These are phyloP conservation scores for Naso thynnoides DNA, from an alignment of 2,797 vertebrate species.

Conservation along the genomic window DNA sequence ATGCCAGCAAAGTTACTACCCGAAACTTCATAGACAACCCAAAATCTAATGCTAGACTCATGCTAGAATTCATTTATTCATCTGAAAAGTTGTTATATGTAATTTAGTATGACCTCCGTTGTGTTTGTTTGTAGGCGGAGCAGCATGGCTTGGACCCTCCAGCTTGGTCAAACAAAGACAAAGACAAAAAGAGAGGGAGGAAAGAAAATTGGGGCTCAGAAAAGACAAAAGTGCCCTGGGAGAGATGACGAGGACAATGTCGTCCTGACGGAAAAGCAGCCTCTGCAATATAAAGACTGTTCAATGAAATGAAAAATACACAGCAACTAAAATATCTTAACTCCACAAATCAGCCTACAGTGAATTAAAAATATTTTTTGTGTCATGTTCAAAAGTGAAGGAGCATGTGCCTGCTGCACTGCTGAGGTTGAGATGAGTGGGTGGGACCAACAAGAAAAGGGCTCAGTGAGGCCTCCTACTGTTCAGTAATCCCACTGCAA, in stretches of 20 bases:
- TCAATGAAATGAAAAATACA: neutral
- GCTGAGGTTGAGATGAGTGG: constrained; percentile 26
- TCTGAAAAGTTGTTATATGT: neutral
- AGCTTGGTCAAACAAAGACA: constrained; percentile 43
- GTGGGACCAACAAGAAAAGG: constrained; percentile 23
- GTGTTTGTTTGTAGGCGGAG: constrained; percentile 56
- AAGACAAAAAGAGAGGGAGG: constrained; percentile 43
- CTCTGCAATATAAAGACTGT: neutral
- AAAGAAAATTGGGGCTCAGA: constrained; percentile 16
- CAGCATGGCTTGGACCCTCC: constrained; percentile 56
- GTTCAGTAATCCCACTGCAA: constrained; percentile 60
- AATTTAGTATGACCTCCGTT: neutral
- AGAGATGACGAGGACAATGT: constrained; percentile 69
- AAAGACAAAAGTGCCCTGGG: constrained; percentile 52
- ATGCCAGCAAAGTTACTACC: neutral
- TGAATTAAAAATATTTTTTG: constrained; percentile 24
- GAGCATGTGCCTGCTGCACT: constrained; percentile 18
- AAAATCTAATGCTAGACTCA: neutral
- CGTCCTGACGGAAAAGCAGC: constrained; percentile 61
- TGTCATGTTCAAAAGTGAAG: constrained; percentile 24
- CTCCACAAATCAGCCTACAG: neutral
- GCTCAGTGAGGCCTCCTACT: constrained; percentile 51
- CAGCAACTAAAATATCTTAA: neutral
- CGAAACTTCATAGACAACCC: neutral
- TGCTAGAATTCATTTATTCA: neutral